Conservation (phyloP, 2,888 invertebrate species). For the Ischnus inquisitorius region DNA sequence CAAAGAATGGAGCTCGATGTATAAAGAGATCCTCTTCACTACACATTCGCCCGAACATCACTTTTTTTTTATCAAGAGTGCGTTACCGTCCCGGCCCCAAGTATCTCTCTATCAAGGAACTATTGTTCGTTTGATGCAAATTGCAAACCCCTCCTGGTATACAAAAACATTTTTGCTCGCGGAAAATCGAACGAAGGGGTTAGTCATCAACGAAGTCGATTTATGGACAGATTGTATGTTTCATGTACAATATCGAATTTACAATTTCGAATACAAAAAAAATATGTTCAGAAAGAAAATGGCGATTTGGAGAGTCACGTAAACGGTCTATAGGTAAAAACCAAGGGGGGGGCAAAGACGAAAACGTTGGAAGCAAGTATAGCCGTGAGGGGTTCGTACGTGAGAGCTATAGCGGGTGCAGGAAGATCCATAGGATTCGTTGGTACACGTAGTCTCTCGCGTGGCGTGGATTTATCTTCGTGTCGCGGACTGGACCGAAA, state of each 20-base stretch:
- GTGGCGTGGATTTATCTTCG: conserved; percentile 54
- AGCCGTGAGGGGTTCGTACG: conserved; percentile 6
- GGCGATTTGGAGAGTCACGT: conserved; percentile 23
- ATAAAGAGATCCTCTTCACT: neutral
- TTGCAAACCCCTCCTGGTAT: neutral
- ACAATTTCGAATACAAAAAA: neutral
- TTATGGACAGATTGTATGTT: too few species aligned
- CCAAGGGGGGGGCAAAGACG: conserved; percentile 12
- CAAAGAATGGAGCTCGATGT: neutral
- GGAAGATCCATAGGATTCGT: conserved; percentile 35
- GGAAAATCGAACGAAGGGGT: neutral
- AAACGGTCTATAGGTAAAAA: conserved; percentile 22
- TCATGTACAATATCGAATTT: neutral
- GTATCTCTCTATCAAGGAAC: too few species aligned
- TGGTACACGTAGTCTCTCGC: conserved; percentile 48
- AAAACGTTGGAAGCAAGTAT: neutral
- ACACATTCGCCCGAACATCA: too few species aligned
- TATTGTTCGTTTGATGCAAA: too few species aligned
- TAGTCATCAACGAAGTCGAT: neutral
- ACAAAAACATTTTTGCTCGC: neutral
- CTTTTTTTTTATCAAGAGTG: too few species aligned
- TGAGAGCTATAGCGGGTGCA: conserved; percentile 2
- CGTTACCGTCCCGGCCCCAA: too few species aligned
- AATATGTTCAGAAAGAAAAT: neutral
- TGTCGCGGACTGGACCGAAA: conserved; percentile 43